These are phyloP conservation scores for Coracias cyanogaster DNA, from an alignment of 2,797 vertebrate species.

Conservation along the genomic window DNA sequence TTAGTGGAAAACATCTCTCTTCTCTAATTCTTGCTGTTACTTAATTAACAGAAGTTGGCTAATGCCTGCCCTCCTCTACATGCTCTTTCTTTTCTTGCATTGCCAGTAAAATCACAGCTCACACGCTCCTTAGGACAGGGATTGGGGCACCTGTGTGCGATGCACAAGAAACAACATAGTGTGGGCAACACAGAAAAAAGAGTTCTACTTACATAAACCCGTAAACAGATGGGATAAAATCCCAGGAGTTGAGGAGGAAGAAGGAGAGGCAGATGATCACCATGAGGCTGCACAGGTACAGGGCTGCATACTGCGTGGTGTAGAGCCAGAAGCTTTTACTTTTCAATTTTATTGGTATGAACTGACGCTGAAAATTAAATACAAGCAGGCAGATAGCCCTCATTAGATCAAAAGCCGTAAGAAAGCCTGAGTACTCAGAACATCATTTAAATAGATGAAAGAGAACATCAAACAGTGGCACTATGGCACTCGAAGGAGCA, in stretches of 20 bases:
- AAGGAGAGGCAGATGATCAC: slow-evolving; percentile 93
- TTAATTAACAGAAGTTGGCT: background rate
- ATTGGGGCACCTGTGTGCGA: background rate
- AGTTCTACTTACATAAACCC: slow-evolving; percentile 93
- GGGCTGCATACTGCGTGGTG: slow-evolving; percentile 86
- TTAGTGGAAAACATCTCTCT: background rate
- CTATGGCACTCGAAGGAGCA: background rate
- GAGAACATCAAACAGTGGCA: background rate
- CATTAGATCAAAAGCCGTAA: background rate
- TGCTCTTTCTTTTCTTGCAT: background rate
- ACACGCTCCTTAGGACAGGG: background rate
- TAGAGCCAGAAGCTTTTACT: slow-evolving; percentile 91
- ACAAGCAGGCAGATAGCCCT: background rate
- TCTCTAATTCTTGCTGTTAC: background rate
- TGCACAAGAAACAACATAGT: background rate
- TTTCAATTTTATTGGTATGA: slow-evolving; percentile 89
- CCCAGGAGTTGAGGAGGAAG: slow-evolving; percentile 96
- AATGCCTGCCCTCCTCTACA: background rate
- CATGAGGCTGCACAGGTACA: slow-evolving; percentile 92
- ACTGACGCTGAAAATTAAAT: slow-evolving; percentile 85
- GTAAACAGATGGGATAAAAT: slow-evolving; percentile 94
- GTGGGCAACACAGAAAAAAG: background rate
- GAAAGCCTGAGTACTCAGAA: background rate
- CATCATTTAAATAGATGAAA: background rate
- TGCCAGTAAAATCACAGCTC: background rate